Evolutionary conservation across 2,888 invertebrate species (phyloP).

Genomic region (Drosophila longiperda): DNA sequence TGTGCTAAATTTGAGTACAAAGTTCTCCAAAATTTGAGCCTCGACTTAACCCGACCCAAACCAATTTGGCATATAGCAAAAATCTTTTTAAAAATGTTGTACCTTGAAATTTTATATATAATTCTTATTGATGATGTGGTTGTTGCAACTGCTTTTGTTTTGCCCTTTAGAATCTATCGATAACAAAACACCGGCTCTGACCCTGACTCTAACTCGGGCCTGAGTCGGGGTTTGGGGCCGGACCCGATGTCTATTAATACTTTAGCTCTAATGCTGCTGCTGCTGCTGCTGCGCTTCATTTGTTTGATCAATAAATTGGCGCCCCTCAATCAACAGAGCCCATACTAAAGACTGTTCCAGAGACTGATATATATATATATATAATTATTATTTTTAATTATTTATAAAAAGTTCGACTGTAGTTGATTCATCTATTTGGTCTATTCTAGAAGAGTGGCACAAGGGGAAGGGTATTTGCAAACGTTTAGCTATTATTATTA

Average conservation of each 20-base stretch:
- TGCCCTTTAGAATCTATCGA: slow-evolving; percentile 35
- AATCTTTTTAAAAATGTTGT: too few species aligned
- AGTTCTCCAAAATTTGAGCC: not conserved
- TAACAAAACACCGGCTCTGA: slow-evolving; percentile 2
- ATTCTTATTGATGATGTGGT: not conserved
- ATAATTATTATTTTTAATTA: too few species aligned
- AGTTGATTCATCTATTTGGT: not conserved
- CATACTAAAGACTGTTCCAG: slow-evolving; percentile 8
- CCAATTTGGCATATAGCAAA: not conserved
- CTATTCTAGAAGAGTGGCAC: not conserved
- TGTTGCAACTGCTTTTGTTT: slow-evolving; percentile 11
- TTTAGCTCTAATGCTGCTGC: slow-evolving; percentile 7
- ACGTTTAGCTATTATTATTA: slow-evolving; percentile 31
- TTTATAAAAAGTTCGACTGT: not conserved
- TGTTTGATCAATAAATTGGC: slow-evolving; percentile 75
- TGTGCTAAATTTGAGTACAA: not conserved
- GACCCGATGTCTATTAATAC: slow-evolving; percentile 9
- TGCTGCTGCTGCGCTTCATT: slow-evolving; percentile 63
- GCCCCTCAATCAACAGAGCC: slow-evolving; percentile 36
- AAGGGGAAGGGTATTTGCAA: slow-evolving; percentile 36
- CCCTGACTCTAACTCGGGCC: not conserved
- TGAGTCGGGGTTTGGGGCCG: slow-evolving; percentile 10
- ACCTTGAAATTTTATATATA: too few species aligned
- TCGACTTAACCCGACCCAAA: not conserved
- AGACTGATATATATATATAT: not conserved